Conservation (phyloP, 2,113 vertebrate genomes). For the Chlorodrepanis virens region DNA sequence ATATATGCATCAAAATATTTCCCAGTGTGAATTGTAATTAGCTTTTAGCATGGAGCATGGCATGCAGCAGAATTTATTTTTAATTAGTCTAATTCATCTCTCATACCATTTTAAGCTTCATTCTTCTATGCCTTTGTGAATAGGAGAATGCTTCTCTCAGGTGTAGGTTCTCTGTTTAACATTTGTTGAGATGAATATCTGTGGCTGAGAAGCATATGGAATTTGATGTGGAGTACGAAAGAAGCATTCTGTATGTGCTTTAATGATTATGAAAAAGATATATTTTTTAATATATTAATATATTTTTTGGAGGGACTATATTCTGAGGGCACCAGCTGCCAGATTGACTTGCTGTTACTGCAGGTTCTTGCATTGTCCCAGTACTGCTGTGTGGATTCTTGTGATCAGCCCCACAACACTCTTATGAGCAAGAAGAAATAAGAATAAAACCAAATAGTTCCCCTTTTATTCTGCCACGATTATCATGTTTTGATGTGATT, state of each 20-base stretch:
- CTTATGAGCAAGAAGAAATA: background rate
- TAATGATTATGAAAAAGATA: background rate
- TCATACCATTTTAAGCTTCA: background rate
- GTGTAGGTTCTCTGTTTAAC: background rate
- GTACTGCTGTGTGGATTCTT: accelerated
- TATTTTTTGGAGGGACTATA: background rate
- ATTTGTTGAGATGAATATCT: background rate
- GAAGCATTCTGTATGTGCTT: background rate
- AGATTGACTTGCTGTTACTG: background rate
- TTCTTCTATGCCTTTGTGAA: background rate
- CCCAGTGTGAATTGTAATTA: background rate
- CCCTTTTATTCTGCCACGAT: background rate
- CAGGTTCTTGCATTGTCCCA: background rate
- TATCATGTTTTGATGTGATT: background rate
- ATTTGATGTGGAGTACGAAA: background rate
- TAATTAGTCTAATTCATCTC: background rate
- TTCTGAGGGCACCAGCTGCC: background rate
- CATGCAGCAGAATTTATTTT: background rate
- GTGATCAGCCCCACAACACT: background rate
- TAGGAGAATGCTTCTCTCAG: background rate
- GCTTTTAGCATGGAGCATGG: background rate
- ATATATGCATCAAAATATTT: background rate
- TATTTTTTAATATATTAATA: background rate
- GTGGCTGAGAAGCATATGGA: background rate
- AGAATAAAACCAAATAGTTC: background rate